Conservation (phyloP, 2,888 invertebrate species). For the Lagria hirta region DNA sequence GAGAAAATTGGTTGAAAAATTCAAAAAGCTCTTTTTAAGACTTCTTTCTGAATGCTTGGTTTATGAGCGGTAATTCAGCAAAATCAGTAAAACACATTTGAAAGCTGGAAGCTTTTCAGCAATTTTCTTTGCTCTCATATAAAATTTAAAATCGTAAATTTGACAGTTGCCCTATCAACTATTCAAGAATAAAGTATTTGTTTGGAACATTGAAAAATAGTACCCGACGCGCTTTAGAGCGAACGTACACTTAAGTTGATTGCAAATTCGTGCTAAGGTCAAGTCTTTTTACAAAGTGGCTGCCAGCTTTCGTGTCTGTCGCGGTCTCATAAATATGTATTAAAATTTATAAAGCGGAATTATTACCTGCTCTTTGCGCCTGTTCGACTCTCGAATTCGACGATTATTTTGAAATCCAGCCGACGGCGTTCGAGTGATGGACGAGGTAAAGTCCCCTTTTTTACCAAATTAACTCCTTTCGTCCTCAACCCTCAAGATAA, state of each 20-base stretch:
- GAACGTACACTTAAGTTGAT: conserved; percentile 19
- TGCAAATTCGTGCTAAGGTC: conserved; percentile 31
- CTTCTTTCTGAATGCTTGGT: too few relatives aligned
- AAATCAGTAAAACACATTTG: too few relatives aligned
- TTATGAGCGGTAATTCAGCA: too few relatives aligned
- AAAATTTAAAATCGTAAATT: too few relatives aligned
- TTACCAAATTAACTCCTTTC: conserved; percentile 20
- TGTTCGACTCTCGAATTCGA: conserved; percentile 42
- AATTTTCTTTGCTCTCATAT: too few relatives aligned
- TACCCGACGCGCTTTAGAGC: conserved; percentile 10
- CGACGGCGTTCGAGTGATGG: conserved; percentile 31
- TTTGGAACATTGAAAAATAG: conserved; percentile 12
- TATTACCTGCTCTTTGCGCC: conserved; percentile 46
- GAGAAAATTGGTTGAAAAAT: too few relatives aligned
- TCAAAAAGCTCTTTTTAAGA: too few relatives aligned
- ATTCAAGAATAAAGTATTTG: conserved; percentile 7
- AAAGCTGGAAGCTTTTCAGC: too few relatives aligned
- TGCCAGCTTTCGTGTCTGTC: conserved; percentile 32
- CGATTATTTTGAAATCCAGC: conserved; percentile 11
- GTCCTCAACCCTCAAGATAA: conserved; percentile 33
- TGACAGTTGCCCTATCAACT: too few relatives aligned
- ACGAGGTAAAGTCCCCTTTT: conserved; percentile 30
- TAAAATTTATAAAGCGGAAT: conserved; percentile 50
- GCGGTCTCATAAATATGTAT: conserved; percentile 52
- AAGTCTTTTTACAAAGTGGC: conserved; percentile 28